Evolutionary conservation across 2,113 vertebrate species (phyloP).

Genomic region (Raja brachyura): DNA sequence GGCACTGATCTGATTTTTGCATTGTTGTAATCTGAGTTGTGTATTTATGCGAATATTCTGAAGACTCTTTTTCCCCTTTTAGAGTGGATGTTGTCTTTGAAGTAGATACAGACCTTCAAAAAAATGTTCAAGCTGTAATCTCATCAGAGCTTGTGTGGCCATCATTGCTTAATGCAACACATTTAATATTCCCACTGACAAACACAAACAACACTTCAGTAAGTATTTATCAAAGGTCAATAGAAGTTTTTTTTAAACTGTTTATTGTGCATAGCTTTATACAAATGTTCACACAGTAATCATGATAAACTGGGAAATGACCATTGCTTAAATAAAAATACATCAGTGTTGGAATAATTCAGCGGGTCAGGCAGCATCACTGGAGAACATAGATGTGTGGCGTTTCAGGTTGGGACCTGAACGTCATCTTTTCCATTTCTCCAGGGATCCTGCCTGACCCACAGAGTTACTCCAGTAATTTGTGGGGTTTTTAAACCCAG

Average conservation of each 20-base stretch:
- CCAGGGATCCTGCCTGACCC: too few species aligned
- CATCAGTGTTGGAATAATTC: too few species aligned
- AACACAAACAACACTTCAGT: constrained; percentile 91
- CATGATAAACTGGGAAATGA: background rate
- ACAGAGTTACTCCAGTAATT: too few species aligned
- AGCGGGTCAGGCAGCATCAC: too few species aligned
- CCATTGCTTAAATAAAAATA: too few species aligned
- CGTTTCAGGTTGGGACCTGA: too few species aligned
- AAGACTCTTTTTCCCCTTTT: constrained; percentile 41
- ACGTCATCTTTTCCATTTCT: too few species aligned
- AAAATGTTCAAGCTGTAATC: constrained; percentile 77
- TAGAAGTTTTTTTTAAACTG: background rate
- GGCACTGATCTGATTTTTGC: background rate
- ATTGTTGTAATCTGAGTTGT: background rate
- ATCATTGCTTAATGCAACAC: constrained; percentile 72
- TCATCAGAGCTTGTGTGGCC: constrained; percentile 86
- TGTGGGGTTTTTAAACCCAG: too few species aligned
- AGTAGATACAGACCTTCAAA: constrained; percentile 94
- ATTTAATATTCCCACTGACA: constrained; percentile 81
- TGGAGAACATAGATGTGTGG: too few species aligned
- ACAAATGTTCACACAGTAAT: background rate
- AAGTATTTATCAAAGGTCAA: constrained; percentile 53
- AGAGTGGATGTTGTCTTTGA: constrained; percentile 82
- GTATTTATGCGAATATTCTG: background rate
- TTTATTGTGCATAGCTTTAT: background rate